Percentiles rank a stretch among this genome's conserved stretches.
Conservation (phyloP, 2,113 vertebrate genomes). For the Tricholaema leucomelas region DNA sequence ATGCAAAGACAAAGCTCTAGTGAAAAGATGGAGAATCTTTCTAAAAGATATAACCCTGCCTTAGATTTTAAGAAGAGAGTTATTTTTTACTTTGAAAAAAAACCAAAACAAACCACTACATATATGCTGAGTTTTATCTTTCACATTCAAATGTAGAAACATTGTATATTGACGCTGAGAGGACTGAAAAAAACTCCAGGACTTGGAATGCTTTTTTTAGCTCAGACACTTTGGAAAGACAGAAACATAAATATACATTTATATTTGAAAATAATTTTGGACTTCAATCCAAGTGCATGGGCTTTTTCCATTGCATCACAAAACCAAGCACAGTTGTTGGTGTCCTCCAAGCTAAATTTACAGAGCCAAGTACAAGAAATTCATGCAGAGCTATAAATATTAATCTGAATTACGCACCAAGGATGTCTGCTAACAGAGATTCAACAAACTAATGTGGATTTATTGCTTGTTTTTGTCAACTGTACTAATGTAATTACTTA, state of each 20-base stretch:
- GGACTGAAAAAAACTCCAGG: not conserved
- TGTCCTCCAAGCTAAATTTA: constrained; percentile 49
- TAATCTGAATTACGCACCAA: constrained; percentile 56
- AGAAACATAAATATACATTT: not conserved
- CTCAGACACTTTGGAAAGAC: constrained; percentile 1
- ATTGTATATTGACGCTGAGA: not conserved
- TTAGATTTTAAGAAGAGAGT: not conserved
- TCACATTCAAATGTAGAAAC: not conserved
- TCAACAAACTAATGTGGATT: constrained; percentile 70
- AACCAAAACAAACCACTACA: not conserved
- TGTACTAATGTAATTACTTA: constrained; percentile 65
- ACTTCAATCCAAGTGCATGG: constrained; percentile 10
- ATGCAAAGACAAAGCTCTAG: not conserved
- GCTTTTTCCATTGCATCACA: constrained; percentile 9
- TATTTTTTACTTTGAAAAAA: not conserved
- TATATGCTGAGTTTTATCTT: not conserved
- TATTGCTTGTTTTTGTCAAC: constrained; percentile 63
- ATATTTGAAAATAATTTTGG: constrained; percentile 38
- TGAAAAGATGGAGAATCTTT: not conserved
- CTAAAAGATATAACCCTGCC: not conserved
- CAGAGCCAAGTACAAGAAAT: constrained; percentile 31
- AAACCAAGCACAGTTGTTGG: constrained; percentile 31
- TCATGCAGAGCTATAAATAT: constrained; percentile 62
- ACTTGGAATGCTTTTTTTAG: constrained; percentile 1
- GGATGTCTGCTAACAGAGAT: constrained; percentile 56